Conservation (phyloP, 2,797 vertebrate species). For the Coregonus sp. region DNA sequence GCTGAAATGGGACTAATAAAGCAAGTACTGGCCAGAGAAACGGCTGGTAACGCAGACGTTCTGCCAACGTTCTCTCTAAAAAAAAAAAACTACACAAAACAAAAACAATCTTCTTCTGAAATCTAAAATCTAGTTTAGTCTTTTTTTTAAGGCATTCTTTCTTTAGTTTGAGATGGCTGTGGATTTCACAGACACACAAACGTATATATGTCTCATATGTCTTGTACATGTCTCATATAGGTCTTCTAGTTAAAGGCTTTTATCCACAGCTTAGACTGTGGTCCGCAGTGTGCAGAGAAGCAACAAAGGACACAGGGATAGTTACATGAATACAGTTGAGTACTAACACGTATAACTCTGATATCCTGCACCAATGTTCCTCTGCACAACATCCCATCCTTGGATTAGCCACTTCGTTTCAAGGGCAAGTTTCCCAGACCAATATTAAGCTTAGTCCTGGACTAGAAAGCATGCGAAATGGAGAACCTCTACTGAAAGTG, state of each 20-base stretch:
- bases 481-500: neutral
- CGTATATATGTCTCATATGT: neutral
- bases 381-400: neutral
- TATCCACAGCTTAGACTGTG: neutral
- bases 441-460: neutral
- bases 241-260: neutral
- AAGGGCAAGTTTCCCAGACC: neutral
- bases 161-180: conserved; percentile 1
- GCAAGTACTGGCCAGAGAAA: neutral
- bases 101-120: neutral
- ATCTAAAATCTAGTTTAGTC: conserved; percentile 1
- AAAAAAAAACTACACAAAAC: neutral
- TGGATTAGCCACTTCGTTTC: neutral
- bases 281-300: neutral
- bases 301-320: neutral
- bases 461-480: neutral
- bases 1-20: neutral
- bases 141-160: conserved; percentile 13
- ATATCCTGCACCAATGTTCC: neutral
- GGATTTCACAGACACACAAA: neutral
- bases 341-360: neutral
- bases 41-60: neutral
- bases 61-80: neutral
- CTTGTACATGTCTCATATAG: neutral
- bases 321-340: neutral